Base-by-base conservation (phyloP, 2,888 invertebrate species). In the Andrena fulva region DNA sequence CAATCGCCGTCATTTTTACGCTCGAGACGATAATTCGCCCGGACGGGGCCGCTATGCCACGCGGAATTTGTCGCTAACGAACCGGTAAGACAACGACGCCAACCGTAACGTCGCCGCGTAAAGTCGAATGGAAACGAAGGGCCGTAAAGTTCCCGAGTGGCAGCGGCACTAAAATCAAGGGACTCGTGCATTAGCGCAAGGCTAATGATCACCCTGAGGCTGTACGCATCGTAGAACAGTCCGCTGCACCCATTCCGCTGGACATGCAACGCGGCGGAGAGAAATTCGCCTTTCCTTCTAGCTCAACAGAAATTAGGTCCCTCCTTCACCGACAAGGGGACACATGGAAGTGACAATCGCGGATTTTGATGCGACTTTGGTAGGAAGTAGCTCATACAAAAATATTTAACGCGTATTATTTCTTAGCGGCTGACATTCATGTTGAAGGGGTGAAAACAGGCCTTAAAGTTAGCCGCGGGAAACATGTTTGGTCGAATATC, bases 81-180 rank as follows among this genome's bases (percentile, higher is more conserved):
- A 92, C 89, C 89, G 80, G 86, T 84, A 87, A 87, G 89, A 86
- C 85, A 88, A 85, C 89, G 82, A 75, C 74, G 84, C 82, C 76
- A 85, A 84, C 85, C 78, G 84, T 87, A 82, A 88, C 86, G 76
- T 80, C 33, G 66, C 60, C 78, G 84, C 85, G 87, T 91, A 90
- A 91, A 89, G 87, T 81, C 86, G 89, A 87, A 91, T 90, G 90
- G 89, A 90, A 90, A 89, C 86, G 91, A 90, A 89, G 89, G 91
- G 90, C 91, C 91, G 89, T 92, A 91, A 92, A 92, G 86, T 88
- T 85, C 64, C 71, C 85, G 80, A 86, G 84, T 68, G 74, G 82
- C 88, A 90, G 86, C 84, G 85, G 86, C 87, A 90, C 89, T 92
- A 92, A 92, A 91, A 92, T 91, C 89, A 91, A 89, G 85, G 85